Conservation (phyloP, 1,140 invertebrate genomes). For the Asobara japonica region DNA sequence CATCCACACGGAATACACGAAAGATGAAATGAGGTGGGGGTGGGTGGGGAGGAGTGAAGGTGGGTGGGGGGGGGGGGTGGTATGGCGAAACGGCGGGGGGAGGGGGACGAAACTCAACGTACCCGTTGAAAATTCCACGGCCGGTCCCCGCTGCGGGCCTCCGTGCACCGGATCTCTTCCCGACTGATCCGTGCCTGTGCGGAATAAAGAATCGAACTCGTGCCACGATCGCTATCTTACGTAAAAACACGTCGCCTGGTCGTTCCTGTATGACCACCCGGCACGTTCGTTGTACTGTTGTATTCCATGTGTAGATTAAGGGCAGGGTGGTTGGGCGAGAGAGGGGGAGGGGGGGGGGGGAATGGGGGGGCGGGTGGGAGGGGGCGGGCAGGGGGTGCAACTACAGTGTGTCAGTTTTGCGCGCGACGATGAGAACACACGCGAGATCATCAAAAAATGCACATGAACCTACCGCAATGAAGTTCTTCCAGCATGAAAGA, state of each 20-base stretch:
- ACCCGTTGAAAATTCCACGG: constrained; percentile 29
- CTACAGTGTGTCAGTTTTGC: background rate
- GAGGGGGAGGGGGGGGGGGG: background rate
- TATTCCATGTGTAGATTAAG: constrained; percentile 9
- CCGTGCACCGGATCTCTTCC: constrained; percentile 35
- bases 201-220: constrained; percentile 44
- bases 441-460: background rate
- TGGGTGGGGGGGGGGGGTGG: too few species aligned
- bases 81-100: background rate
- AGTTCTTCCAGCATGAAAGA: constrained; percentile 2
- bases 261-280: constrained; percentile 32
- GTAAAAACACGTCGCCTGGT: constrained; percentile 37
- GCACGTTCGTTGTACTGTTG: constrained; percentile 30
- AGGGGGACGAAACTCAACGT: background rate
- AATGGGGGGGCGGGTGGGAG: background rate
- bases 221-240: constrained; percentile 37
- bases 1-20: background rate
- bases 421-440: constrained; percentile 11
- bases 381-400: background rate
- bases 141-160: constrained; percentile 5
- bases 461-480: background rate
- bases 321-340: background rate
- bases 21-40: background rate
- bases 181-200: constrained; percentile 40
- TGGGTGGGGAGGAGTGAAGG: background rate